phyloP scores from a whole-genome alignment of 2,888 invertebrate genomes.

The Oxyteleia sp. region DNA sequence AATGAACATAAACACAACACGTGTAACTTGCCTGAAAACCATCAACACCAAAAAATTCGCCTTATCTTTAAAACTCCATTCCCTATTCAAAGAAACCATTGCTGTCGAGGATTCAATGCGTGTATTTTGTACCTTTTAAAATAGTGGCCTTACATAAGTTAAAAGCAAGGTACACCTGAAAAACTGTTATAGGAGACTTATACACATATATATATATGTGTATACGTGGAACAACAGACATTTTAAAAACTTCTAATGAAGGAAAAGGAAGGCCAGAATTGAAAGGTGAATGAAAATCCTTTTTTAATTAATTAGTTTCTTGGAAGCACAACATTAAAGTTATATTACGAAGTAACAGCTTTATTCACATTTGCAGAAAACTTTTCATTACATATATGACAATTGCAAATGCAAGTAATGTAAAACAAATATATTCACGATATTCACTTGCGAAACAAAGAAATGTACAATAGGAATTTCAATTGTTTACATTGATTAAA shows the following conservation, averaged over 20 bases:
- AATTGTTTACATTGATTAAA: neutral
- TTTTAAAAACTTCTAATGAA: conserved; percentile 3
- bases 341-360: too few species aligned
- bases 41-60: conserved; percentile 7
- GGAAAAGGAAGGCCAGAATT: neutral
- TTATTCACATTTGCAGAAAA: too few species aligned
- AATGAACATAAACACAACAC: conserved; percentile 6
- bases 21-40: conserved; percentile 22
- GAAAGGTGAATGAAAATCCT: neutral
- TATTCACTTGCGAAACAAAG: too few species aligned
- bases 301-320: conserved; percentile 1
- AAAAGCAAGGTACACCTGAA: conserved; percentile 15
- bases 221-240: neutral
- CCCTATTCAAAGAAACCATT: conserved; percentile 20
- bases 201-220: neutral
- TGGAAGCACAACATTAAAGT: neutral
- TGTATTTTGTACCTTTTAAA: conserved; percentile 1
- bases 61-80: conserved; percentile 14
- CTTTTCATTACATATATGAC: too few species aligned
- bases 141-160: conserved; percentile 8
- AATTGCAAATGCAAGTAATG: too few species aligned
- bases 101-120: conserved; percentile 1
- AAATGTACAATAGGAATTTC: too few species aligned
- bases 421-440: too few species aligned
- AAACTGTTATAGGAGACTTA: neutral